Evolutionary conservation across 2,797 vertebrate species (phyloP), one percentile per base, ranked within the genome.

Genomic region (Notolepis coatsorum): DNA sequence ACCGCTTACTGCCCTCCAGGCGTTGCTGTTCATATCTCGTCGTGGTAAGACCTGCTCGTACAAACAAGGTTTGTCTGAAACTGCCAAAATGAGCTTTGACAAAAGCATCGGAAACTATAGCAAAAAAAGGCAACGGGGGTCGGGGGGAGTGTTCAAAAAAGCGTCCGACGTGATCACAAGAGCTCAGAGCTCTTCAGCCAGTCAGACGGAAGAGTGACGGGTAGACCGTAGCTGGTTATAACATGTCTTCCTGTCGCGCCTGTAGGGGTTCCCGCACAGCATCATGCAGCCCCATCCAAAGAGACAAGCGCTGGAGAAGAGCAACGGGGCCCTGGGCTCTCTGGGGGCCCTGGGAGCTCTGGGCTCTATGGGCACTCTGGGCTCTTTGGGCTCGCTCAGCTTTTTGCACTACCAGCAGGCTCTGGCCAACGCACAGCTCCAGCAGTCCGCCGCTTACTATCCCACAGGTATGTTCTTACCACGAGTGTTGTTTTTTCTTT

Each of bases 361-460:
- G n/a, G n/a, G n/a, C n/a, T n/a, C n/a, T n/a, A n/a, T n/a, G n/a
- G n/a, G n/a, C n/a, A n/a, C n/a, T n/a, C n/a, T n/a, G n/a, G 92
- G 89, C 87, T 89, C 95, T 37, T 90, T 97, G 77, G 94, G 98
- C 89, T 96, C 89, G 77, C 96, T 95, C 84, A 95, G 93, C 88
- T 93, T 97, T 88, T 92, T 97, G 93, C 96, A 97, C 91, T 98
- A 98, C 88, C 96, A 98, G 83, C 96, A 98, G 91, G 95, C 96
- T 81, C 91, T 98, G 82, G 94, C 93, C 85, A 96, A 89, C 71
- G 89, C 96, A 51, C 96, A 97, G 81, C 72, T 97, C 78, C 96
- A 97, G 86, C 96, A 96, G 10, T 94, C 52, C n/a, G 76, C 84
- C 7, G 77, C 86, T 17, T 92, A 86, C 75, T 92, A 88, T 70